Evolutionary conservation across 2,113 vertebrate genomes (phyloP), one percentile per base, ranked within the genome.

Genomic region (Rhynchopsitta pachyrhyncha): DNA sequence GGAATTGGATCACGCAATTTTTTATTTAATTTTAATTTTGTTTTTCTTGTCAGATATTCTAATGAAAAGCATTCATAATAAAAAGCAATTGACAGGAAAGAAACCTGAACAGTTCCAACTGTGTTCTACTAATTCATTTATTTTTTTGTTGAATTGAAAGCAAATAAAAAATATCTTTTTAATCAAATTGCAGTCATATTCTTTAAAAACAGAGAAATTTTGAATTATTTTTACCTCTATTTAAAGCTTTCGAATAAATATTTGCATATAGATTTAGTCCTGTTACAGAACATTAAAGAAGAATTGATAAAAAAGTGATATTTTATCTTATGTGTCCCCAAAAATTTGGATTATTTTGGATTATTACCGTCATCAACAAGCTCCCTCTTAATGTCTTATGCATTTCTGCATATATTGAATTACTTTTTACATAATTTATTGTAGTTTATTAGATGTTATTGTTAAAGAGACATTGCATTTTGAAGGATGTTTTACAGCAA

Each of bases 181-280:
- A 64, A 71, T 17, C 2, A 84, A 13, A 62, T 62, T 31, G 86
- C 6, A 62, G 14, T 44, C n/a, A 44, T 23, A 55, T 63, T 50
- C 60, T 46, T 7, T 0, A 63, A 49, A 55, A 73, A 62, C 24
- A 5, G 11, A 46, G 0, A 12, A 0, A 47, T 46, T 71, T 68
- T 2, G 0, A 17, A 27, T 17, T 2, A 25, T 33, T 64, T 84
- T 71, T 18, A 46, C 16, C 3, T 55, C 15, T 74, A 3, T 35
- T 85, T n/a, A 91, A 82, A 76, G 5, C 2, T 92, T 86, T 70
- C 4, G 27, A 76, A 82, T 22, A 79, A 81, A 71, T 78, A 84
- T 82, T 71, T 35, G 6, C 6, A 68, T 70, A 13, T 71, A 69
- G 2, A 41, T 63, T 76, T 84, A 84, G 29, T 82, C 24, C 8